Percentiles rank a stretch among this genome's conserved stretches.
These are phyloP conservation scores for Holothuria scabra DNA, from an alignment of 53 echinoderm and acorn worm species.

Conservation along the genomic window DNA sequence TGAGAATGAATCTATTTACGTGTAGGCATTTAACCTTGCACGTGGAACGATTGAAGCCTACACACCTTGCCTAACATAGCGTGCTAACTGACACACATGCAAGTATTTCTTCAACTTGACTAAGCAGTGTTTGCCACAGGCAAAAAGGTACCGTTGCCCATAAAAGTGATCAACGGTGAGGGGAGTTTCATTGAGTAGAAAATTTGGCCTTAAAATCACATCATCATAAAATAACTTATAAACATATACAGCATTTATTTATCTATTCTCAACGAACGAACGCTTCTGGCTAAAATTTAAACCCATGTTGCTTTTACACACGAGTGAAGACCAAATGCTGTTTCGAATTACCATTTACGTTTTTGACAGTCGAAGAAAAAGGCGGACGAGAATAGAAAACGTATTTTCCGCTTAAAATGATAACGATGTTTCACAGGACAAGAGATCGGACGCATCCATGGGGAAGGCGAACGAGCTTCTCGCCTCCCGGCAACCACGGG, in stretches of 20 bases:
- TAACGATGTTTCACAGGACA: slow-evolving; percentile 45
- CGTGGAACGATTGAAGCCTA: too few species aligned
- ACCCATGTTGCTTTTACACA: slow-evolving; percentile 21
- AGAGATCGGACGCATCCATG: slow-evolving; percentile 22
- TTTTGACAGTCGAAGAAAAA: slow-evolving; percentile 23
- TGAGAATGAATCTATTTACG: neutral
- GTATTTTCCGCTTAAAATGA: slow-evolving; percentile 20
- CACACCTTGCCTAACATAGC: too few species aligned
- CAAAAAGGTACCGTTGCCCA: neutral
- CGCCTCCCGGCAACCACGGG: slow-evolving; percentile 29
- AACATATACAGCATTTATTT: slow-evolving; percentile 40
- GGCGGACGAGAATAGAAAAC: neutral
- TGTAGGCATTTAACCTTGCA: too few species aligned
- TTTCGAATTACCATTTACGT: slow-evolving; percentile 44
- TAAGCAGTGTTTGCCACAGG: slow-evolving; percentile 35
- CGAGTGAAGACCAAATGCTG: slow-evolving; percentile 15
- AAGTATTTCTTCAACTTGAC: slow-evolving; percentile 9
- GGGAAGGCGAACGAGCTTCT: slow-evolving; percentile 7
- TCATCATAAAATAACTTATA: slow-evolving; percentile 17
- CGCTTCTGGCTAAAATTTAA: neutral
- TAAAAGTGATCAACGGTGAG: neutral
- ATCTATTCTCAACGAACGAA: slow-evolving; percentile 22
- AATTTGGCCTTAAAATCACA: slow-evolving; percentile 40
- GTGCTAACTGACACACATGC: too few species aligned
- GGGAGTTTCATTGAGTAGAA: neutral